These are phyloP conservation scores for Micronycteris hirsuta DNA, from an alignment of 2,113 vertebrate genomes.

Conservation along the genomic window DNA sequence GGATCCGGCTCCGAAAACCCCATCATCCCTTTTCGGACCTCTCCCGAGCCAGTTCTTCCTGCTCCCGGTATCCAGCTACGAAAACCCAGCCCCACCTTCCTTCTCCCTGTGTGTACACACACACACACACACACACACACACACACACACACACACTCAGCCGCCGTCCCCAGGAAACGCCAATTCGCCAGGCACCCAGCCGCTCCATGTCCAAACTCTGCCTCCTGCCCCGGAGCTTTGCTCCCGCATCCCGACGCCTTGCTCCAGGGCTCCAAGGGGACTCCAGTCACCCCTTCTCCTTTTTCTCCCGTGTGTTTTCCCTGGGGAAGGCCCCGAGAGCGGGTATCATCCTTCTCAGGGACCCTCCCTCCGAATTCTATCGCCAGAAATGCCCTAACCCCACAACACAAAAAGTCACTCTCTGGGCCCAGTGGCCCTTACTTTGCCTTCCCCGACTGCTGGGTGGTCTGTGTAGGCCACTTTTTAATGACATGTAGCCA, in stretches of 20 bases:
- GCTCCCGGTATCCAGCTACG: neutral
- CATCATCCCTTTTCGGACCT: neutral
- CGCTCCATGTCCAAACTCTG: conserved; percentile 35
- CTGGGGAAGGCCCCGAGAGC: neutral
- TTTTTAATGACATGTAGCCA: conserved; percentile 73
- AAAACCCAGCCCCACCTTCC: conserved; percentile 32
- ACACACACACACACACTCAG: neutral
- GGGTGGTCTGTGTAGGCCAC: conserved; percentile 72
- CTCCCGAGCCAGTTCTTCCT: neutral
- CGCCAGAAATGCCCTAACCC: neutral
- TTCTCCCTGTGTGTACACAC: neutral
- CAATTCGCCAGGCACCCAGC: neutral
- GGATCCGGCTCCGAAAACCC: neutral
- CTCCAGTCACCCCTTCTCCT: neutral
- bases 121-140: neutral
- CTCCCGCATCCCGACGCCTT: neutral
- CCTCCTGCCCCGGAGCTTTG: conserved; percentile 5
- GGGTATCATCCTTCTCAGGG: neutral
- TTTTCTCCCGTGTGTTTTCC: neutral
- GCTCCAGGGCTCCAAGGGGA: neutral
- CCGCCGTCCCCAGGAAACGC: conserved; percentile 27
- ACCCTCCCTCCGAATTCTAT: neutral
- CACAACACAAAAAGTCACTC: neutral
- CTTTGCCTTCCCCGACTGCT: conserved; percentile 28
- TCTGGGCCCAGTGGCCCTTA: neutral